phyloP scores from a whole-genome alignment of 1,140 invertebrate genomes.

The Zaprionus africanus region DNA sequence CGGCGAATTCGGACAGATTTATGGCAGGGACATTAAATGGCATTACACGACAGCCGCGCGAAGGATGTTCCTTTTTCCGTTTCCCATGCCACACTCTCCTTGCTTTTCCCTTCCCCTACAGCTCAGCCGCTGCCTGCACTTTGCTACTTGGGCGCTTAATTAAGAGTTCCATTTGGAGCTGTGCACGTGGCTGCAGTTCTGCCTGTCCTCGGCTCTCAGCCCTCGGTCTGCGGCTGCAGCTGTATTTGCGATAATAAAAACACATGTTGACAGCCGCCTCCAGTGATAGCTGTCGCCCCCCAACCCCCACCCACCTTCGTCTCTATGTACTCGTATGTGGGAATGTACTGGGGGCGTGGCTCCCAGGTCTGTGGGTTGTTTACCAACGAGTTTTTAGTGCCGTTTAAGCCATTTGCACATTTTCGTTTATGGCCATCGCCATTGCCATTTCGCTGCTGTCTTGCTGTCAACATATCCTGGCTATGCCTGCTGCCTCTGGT shows the following conservation, averaged over 20 bases:
- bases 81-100: constrained; percentile 11
- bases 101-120: constrained; percentile 15
- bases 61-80: constrained; percentile 39
- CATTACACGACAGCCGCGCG: constrained; percentile 49
- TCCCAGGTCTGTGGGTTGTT: constrained; percentile 22
- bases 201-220: background rate
- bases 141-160: constrained; percentile 58
- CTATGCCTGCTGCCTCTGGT: background rate
- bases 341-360: constrained; percentile 17
- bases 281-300: constrained; percentile 27
- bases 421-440: constrained; percentile 73
- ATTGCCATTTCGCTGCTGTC: constrained; percentile 61
- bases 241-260: constrained; percentile 69
- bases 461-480: constrained; percentile 36
- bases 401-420: constrained; percentile 78
- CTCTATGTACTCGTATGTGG: background rate
- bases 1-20: constrained; percentile 75
- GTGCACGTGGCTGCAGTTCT: constrained; percentile 42
- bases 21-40: constrained; percentile 58
- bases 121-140: constrained; percentile 14
- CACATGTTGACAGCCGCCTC: constrained; percentile 74
- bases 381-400: constrained; percentile 63
- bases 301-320: background rate
- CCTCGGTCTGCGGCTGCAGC: constrained; percentile 8
- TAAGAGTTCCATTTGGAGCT: constrained; percentile 63